A percentile compares a stretch with the other conserved stretches of the same genome.
Conservation (phyloP, 2,888 invertebrate species). For the Nipponacmea schrenckii region DNA sequence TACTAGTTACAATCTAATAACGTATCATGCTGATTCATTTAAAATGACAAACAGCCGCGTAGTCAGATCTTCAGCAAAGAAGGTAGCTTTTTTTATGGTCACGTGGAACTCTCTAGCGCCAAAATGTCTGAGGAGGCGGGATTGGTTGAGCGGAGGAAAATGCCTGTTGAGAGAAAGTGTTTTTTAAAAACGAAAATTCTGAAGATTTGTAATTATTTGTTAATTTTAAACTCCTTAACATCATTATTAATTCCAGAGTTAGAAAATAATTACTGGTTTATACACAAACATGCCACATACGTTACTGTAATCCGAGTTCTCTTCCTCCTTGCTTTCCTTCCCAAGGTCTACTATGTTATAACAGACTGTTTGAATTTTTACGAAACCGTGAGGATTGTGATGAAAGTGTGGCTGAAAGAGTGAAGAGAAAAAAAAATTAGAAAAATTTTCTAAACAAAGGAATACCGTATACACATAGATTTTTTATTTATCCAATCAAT, state of each 20-base stretch:
- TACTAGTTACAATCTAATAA: conserved; percentile 9
- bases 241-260: conserved; percentile 11
- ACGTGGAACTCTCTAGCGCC: conserved; percentile 14
- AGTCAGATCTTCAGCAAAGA: conserved; percentile 4
- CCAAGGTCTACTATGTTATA: too few relatives aligned
- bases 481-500: too few relatives aligned
- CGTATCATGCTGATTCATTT: conserved; percentile 2
- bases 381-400: too few relatives aligned
- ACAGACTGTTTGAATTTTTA: too few relatives aligned
- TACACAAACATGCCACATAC: too few relatives aligned
- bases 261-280: too few relatives aligned
- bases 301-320: too few relatives aligned
- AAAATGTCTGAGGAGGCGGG: conserved; percentile 15
- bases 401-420: too few relatives aligned
- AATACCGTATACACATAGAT: too few relatives aligned
- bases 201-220: conserved; percentile 25
- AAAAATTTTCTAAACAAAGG: too few relatives aligned
- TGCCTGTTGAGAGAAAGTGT: conserved; percentile 5
- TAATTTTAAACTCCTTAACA: conserved; percentile 19
- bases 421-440: too few relatives aligned
- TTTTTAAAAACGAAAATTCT: background rate
- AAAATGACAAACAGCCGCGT: conserved; percentile 15
- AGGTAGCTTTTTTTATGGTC: conserved; percentile 15
- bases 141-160: background rate
- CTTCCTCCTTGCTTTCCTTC: too few relatives aligned